Evolutionary conservation across 2,888 invertebrate species (phyloP), one percentile per base, ranked within the genome.

Genomic region (Cerastoderma edule): DNA sequence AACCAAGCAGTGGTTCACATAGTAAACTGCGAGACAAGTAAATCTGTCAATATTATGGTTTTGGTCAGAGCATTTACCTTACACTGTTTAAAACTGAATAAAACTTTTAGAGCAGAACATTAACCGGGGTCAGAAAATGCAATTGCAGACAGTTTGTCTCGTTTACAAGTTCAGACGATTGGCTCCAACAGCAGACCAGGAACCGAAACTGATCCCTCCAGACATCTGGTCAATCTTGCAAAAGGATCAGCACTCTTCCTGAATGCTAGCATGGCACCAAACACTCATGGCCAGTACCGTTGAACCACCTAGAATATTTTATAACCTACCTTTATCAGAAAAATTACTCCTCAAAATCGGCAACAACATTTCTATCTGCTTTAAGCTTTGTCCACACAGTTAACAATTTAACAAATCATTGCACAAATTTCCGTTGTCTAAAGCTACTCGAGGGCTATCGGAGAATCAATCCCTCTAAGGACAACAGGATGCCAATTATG

Each of bases 1-100:
- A 77, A 77, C 50, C 24, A 28, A 30, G 50, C 72, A 48, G 68
- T 72, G 10, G 77, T 77, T 16, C 22, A 48, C 13, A 72, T 77
- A 57, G 22, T 77, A 16, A 77, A 72, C 28, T 30, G 30, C 28
- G 16, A 27, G 56, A 57, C 72, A 16, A 68, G 68, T 5, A 72
- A 69, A 28, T 69, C 72, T 33, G n/a, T 46, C 10, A 0, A 30
- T 8, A 66, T 74, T 33, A 78, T 74, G 78, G 48, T 32, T 6
- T 48, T 78, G 6, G 27, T 74, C 0, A 46, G 78, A 8, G n/a
- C n/a, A n/a, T 46, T 78, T 5, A 65, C 74, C 2, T 30, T 78
- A 22, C 22, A 33, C n/a, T 65, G 56, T 65, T 35, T 72, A 10
- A 8, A 64, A n/a, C 16, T 13, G 0, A 78, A 78, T 46, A 67